Base-by-base conservation (phyloP, 2,888 invertebrate species). In the Pimpla rufipes region DNA sequence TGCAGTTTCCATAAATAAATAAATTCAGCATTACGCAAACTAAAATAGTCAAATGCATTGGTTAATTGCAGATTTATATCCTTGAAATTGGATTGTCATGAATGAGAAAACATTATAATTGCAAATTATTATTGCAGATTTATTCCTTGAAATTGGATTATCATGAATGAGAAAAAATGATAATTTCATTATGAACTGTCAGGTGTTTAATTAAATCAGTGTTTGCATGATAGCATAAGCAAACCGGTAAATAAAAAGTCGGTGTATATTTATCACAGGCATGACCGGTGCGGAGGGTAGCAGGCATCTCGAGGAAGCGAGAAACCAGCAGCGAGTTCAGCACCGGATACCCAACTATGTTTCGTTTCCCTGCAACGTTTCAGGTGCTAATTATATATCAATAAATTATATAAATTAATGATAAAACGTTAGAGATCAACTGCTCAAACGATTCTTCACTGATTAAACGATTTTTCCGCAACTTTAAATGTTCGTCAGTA, bases 341-440 rank as follows among this genome's bases (percentile, higher is more conserved):
- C 10, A 75, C 10, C 66, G 55, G 13, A 11, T 91, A 68, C 64
- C 89, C 1, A 42, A 86, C 0, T 8, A 81, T 5, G 84, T 70
- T 3, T 85, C 86, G 5, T 92, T 92, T 83, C 92, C 92, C 8
- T 92, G 92, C 73, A 88, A 91, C 52, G 81, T 89, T 3, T 88
- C 89, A 81, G 86, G 92, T 92, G 45, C 45, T 40, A 8, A 45
- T 70, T 67, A 13, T 62, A 50, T 42, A 29, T 35, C 47, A 29
- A 11, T 23, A 0, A 42, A 29, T 40, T 57, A 66, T 21, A 2
- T 1, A 1, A n/a, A 40, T 37, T 35, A 13, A 35, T 1, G 35
- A 35, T 35, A 55, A 11, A 55, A 23, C 7, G 1, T 8, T 52
- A 23, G 8, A 55, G 23, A 45, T 45, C 13, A 13, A 3, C 29